Percentiles rank a stretch among this genome's conserved stretches.
These are phyloP conservation scores for Prenolepis imparis DNA, from an alignment of 2,888 invertebrate genomes.

Conservation along the genomic window DNA sequence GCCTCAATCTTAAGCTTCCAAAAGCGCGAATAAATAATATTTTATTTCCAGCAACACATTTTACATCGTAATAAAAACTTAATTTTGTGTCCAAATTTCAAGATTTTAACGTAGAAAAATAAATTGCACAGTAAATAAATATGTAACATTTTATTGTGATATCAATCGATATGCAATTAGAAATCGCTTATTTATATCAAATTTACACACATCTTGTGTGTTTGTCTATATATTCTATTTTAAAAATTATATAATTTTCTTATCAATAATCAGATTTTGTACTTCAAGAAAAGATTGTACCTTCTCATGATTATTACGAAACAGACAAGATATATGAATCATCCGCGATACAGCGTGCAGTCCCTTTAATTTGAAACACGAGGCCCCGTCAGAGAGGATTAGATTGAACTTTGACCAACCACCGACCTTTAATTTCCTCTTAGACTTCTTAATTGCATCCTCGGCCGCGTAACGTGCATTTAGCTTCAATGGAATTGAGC, in stretches of 20 bases:
- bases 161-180: background rate
- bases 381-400: conserved; percentile 49
- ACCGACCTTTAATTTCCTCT: conserved; percentile 74
- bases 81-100: background rate
- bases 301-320: conserved; percentile 21
- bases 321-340: conserved; percentile 42
- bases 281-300: background rate
- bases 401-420: conserved; percentile 73
- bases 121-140: background rate
- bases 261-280: background rate
- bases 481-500: conserved; percentile 57
- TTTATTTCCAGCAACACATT: background rate
- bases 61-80: background rate
- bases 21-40: background rate
- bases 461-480: conserved; percentile 66
- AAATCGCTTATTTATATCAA: background rate
- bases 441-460: conserved; percentile 74
- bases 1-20: background rate
- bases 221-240: too few species aligned
- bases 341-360: conserved; percentile 15
- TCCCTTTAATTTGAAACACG: conserved; percentile 66
- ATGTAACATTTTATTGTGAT: background rate
- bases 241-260: background rate
- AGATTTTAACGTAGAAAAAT: background rate
- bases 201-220: background rate